phyloP scores from a whole-genome alignment of 1,140 invertebrate genomes.

The Temnothorax longispinosus region DNA sequence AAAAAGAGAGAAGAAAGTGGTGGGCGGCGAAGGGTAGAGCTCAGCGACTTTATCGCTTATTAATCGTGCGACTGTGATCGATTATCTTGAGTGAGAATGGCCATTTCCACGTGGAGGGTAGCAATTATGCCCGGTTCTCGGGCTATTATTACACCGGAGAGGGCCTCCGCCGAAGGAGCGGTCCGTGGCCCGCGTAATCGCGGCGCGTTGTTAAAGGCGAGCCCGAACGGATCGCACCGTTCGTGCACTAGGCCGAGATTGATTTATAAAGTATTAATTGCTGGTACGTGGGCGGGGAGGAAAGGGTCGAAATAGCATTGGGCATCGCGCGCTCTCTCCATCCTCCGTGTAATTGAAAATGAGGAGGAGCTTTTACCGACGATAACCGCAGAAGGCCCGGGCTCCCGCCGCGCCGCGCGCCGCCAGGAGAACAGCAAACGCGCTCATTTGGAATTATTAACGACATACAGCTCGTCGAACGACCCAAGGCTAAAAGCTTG shows the following conservation, averaged over 20 bases:
- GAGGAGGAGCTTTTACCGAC: constrained; percentile 13
- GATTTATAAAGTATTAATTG: constrained; percentile 82
- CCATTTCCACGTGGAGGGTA: constrained; percentile 79
- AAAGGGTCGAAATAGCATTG: not conserved
- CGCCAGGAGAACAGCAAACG: not conserved
- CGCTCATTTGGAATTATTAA: constrained; percentile 17
- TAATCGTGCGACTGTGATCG: constrained; percentile 80
- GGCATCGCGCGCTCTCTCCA: not conserved
- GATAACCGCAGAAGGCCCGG: constrained; percentile 1
- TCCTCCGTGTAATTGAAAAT: constrained; percentile 53
- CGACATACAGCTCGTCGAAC: not conserved
- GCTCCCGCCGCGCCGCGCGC: not conserved
- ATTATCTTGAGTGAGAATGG: constrained; percentile 81
- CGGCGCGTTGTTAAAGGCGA: constrained; percentile 73
- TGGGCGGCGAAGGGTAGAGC: constrained; percentile 52
- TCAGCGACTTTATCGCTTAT: constrained; percentile 78
- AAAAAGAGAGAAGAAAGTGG: constrained; percentile 25
- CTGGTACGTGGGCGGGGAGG: not conserved
- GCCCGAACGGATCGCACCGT: not conserved
- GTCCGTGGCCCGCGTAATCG: constrained; percentile 73
- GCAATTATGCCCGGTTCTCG: constrained; percentile 78
- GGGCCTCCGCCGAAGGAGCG: constrained; percentile 67
- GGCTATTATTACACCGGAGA: constrained; percentile 78
- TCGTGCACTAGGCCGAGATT: constrained; percentile 62
- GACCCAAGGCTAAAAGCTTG: not conserved